A percentile compares a stretch with the other conserved stretches of the same genome.
Conservation (phyloP, 2,888 invertebrate genomes). For the Drosophila multiciliata region DNA sequence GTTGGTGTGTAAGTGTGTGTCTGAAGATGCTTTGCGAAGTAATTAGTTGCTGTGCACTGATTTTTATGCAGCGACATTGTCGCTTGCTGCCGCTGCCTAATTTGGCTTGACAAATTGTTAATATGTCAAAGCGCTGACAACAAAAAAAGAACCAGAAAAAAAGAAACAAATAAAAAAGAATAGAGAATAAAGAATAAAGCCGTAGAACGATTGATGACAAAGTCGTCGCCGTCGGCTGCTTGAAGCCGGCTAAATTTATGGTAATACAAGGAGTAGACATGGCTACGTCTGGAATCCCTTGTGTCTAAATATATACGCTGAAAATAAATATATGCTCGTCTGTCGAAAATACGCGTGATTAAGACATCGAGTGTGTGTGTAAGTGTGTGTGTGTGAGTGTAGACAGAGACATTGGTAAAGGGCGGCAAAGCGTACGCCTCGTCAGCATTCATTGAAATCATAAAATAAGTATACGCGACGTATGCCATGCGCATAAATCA, state of each 20-base stretch:
- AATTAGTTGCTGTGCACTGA: conserved; percentile 78
- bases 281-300: conserved; percentile 25
- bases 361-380: conserved; percentile 36
- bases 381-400: neutral
- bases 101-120: conserved; percentile 78
- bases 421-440: conserved; percentile 51
- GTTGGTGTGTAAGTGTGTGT: conserved; percentile 4
- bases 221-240: conserved; percentile 39
- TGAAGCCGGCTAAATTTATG: conserved; percentile 68
- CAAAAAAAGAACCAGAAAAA: conserved; percentile 13
- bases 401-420: conserved; percentile 57
- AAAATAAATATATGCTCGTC: conserved; percentile 5
- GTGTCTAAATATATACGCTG: conserved; percentile 1
- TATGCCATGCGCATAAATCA: conserved; percentile 68
- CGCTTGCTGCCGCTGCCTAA: conserved; percentile 59
- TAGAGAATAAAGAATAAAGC: conserved; percentile 38
- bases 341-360: conserved; percentile 59
- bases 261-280: conserved; percentile 71
- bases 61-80: conserved; percentile 58
- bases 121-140: conserved; percentile 68
- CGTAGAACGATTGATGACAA: conserved; percentile 43
- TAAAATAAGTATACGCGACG: conserved; percentile 69
- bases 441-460: conserved; percentile 53
- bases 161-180: conserved; percentile 7
- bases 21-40: conserved; percentile 42